A percentile compares a stretch with the other conserved stretches of the same genome.
These are phyloP conservation scores for Psittacara wagleri DNA, from an alignment of 2,113 vertebrate genomes.

Conservation along the genomic window DNA sequence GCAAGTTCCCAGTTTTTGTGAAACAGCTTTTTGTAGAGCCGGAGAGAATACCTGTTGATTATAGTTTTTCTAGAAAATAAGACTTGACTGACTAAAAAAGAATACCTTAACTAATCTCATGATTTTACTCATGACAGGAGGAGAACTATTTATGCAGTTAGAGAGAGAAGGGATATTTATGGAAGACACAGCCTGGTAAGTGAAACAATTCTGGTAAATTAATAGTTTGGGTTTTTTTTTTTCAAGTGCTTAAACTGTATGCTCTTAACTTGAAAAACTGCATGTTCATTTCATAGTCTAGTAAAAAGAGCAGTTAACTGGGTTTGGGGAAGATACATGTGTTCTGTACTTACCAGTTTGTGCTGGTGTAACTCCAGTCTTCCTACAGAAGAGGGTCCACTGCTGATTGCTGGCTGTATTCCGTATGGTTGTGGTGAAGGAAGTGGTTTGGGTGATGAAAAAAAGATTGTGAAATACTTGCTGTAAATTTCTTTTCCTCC, in stretches of 20 bases:
- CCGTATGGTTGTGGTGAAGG: neutral
- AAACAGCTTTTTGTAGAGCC: neutral
- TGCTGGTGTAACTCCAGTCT: neutral
- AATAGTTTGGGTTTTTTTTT: neutral
- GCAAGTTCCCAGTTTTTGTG: neutral
- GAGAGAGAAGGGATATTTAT: conserved; percentile 98
- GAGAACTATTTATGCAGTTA: conserved; percentile 98
- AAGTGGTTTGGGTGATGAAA: neutral
- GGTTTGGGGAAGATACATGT: neutral
- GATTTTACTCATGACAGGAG: conserved; percentile 78
- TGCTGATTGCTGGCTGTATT: neutral
- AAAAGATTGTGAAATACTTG: neutral
- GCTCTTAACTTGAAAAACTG: neutral
- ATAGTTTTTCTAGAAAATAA: neutral
- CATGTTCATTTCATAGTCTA: neutral
- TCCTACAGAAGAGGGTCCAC: neutral
- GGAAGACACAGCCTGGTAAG: conserved; percentile 98
- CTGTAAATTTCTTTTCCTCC: neutral
- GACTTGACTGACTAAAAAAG: conserved; percentile 12
- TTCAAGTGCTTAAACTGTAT: neutral
- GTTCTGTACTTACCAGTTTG: neutral
- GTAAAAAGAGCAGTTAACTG: neutral
- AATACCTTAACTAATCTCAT: conserved; percentile 3
- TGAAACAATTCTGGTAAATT: conserved; percentile 39
- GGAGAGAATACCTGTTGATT: neutral